Conservation (phyloP, 2,113 vertebrate genomes). For the Peromyscus leucopus region DNA sequence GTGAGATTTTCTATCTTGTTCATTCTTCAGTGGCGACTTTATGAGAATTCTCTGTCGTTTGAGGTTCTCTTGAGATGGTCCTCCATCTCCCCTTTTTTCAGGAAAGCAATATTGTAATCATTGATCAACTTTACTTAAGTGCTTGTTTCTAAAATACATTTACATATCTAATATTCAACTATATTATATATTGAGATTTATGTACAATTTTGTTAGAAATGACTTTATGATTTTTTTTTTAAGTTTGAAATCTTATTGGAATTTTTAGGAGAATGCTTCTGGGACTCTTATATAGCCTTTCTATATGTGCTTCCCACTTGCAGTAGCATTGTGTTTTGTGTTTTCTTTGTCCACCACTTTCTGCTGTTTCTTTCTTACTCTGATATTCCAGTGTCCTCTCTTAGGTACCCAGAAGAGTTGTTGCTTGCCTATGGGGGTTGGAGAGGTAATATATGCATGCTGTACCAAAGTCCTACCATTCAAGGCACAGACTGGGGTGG, state of each 20-base stretch:
- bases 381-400: background rate
- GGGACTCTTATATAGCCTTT: background rate
- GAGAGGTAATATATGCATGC: background rate
- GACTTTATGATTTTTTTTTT: background rate
- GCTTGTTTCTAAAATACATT: background rate
- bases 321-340: background rate
- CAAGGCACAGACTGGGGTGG: background rate
- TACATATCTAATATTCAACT: background rate
- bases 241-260: background rate
- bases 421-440: background rate
- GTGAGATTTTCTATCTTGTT: background rate
- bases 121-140: background rate
- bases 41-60: background rate
- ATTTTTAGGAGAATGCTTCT: background rate
- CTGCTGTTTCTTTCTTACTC: background rate
- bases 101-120: background rate
- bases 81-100: background rate
- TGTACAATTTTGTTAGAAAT: background rate
- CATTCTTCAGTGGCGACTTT: background rate
- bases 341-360: background rate
- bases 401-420: background rate
- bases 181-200: background rate
- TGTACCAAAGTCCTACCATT: background rate
- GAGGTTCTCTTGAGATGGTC: background rate
- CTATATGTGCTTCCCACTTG: background rate